Percentiles rank a stretch among this genome's conserved stretches.
These are phyloP conservation scores for Eristalis tenax DNA, from an alignment of 2,888 invertebrate genomes.

Conservation along the genomic window DNA sequence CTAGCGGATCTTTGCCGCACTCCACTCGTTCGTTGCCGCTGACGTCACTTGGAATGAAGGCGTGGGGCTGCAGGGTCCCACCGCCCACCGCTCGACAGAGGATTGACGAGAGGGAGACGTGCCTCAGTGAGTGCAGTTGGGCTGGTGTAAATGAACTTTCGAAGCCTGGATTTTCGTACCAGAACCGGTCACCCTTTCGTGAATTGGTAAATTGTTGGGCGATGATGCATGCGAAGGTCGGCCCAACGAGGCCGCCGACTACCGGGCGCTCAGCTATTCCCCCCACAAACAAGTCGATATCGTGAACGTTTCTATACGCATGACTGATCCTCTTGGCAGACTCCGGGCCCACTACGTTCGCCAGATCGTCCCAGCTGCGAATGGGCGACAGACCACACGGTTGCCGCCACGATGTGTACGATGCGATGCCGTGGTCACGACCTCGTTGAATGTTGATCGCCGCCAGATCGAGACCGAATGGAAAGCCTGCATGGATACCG, in stretches of 20 bases:
- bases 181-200: constrained; percentile 89
- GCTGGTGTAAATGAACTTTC: constrained; percentile 89
- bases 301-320: constrained; percentile 87
- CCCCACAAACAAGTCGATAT: constrained; percentile 92
- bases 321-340: constrained; percentile 85
- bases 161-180: constrained; percentile 91
- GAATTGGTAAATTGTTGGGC: constrained; percentile 92
- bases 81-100: constrained; percentile 79
- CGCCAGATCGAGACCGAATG: constrained; percentile 92
- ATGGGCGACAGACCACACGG: constrained; percentile 89
- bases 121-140: constrained; percentile 88
- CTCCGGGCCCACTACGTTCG: constrained; percentile 85
- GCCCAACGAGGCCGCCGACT: constrained; percentile 88
- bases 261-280: constrained; percentile 92
- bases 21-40: constrained; percentile 77
- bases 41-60: constrained; percentile 79
- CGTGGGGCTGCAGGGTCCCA: constrained; percentile 81
- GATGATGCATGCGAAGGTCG: constrained; percentile 93
- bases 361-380: constrained; percentile 87
- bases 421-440: constrained; percentile 92
- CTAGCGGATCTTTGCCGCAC: constrained; percentile 77
- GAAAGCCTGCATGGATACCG: constrained; percentile 81
- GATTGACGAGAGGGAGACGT: constrained; percentile 88
- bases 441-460: constrained; percentile 94
- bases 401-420: constrained; percentile 90